Conservation (phyloP, 2,113 vertebrate species). For the Microtus montanus region DNA sequence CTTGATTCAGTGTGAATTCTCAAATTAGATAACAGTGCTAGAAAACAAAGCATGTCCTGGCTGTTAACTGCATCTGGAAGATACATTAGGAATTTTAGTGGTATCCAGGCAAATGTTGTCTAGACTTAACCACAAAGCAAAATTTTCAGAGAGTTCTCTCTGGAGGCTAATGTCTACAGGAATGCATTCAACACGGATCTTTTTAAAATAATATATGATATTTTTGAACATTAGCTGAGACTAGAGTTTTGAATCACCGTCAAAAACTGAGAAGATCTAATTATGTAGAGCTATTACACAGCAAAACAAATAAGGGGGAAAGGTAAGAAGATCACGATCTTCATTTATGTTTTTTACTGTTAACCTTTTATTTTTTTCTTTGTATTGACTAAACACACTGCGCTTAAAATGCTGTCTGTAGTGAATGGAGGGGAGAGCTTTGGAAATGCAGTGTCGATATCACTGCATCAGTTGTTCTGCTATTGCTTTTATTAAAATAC, state of each 20-base stretch:
- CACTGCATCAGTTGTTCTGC: not conserved
- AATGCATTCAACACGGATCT: conserved; percentile 7
- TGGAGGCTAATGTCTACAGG: conserved; percentile 39
- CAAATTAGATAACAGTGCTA: conserved; percentile 29
- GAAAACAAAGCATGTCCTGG: not conserved
- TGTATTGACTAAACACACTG: not conserved
- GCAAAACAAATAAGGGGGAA: not conserved
- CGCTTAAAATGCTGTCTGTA: not conserved
- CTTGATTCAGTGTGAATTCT: conserved; percentile 35
- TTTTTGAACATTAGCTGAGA: conserved; percentile 54
- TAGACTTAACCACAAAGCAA: conserved; percentile 52
- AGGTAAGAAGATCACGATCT: not conserved
- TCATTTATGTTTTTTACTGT: not conserved
- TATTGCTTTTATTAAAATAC: not conserved
- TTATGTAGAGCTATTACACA: conserved; percentile 16
- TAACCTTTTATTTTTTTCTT: not conserved
- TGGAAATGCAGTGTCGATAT: not conserved
- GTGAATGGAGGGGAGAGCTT: not conserved
- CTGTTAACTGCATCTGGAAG: conserved; percentile 2
- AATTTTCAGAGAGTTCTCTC: conserved; percentile 35
- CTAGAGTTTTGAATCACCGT: conserved; percentile 55
- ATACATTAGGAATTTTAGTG: not conserved
- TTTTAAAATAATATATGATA: conserved; percentile 63
- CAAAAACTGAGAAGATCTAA: conserved; percentile 45
- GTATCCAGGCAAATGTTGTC: conserved; percentile 26